These are phyloP conservation scores for Pelecanoides urinatrix DNA, from an alignment of 2,113 vertebrate genomes.

Conservation along the genomic window DNA sequence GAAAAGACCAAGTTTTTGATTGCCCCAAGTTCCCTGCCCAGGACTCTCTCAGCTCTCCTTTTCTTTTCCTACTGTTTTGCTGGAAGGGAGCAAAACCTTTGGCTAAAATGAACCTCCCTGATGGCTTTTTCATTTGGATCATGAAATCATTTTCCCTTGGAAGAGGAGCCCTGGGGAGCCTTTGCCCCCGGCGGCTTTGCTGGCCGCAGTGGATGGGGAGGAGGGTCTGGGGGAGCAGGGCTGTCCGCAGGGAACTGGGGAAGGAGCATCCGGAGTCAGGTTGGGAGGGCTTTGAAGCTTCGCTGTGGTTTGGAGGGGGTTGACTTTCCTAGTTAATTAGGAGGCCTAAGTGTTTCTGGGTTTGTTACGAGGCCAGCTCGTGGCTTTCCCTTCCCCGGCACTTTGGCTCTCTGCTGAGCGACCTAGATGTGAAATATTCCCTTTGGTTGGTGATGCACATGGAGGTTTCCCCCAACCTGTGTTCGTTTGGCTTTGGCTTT, in stretches of 20 bases:
- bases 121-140: neutral
- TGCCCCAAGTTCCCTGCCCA: neutral
- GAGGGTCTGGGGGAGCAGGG: neutral
- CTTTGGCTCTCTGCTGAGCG: neutral
- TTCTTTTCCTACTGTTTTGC: neutral
- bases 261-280: conserved; percentile 11
- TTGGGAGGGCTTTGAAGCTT: conserved; percentile 46
- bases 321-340: conserved; percentile 31
- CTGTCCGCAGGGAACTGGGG: neutral
- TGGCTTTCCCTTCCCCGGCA: neutral
- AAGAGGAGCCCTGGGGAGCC: neutral
- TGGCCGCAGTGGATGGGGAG: neutral
- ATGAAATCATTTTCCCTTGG: neutral
- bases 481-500: neutral
- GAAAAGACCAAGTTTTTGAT: neutral
- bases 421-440: neutral
- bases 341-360: conserved; percentile 28
- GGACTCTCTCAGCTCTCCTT: neutral
- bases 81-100: neutral
- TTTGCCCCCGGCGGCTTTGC: neutral
- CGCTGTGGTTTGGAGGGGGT: neutral
- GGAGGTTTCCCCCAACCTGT: conserved; percentile 14
- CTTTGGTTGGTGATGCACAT: neutral
- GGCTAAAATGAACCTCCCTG: neutral
- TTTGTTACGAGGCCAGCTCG: neutral